Conservation (phyloP, 2,888 invertebrate species). For the Dolichopus griseipennis region DNA sequence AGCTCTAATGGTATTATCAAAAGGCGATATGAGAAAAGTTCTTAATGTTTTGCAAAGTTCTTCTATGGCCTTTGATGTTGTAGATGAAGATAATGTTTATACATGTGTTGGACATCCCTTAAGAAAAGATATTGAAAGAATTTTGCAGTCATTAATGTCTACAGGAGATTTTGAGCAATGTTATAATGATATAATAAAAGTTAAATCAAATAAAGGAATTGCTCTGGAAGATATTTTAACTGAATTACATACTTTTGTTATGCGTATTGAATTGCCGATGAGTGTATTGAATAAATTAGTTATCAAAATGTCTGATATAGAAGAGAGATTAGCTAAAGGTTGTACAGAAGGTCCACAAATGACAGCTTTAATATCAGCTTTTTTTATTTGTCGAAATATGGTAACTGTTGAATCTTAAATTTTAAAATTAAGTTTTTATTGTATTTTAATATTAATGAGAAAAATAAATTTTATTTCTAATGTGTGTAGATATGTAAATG, state of each 20-base stretch:
- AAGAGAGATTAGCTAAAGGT: conserved; percentile 75
- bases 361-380: conserved; percentile 79
- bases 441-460: too few species aligned
- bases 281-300: conserved; percentile 67
- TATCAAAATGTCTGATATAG: conserved; percentile 82
- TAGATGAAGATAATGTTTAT: conserved; percentile 85
- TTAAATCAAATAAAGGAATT: conserved; percentile 82
- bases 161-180: conserved; percentile 34
- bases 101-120: conserved; percentile 95
- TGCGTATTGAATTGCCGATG: conserved; percentile 80
- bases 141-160: conserved; percentile 68
- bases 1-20: conserved; percentile 79
- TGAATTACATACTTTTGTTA: conserved; percentile 78
- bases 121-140: conserved; percentile 76
- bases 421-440: too few species aligned
- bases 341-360: conserved; percentile 86
- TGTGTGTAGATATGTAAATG: too few species aligned
- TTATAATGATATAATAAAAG: conserved; percentile 53
- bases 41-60: conserved; percentile 95
- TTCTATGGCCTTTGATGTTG: conserved; percentile 80
- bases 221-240: conserved; percentile 89
- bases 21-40: conserved; percentile 97
- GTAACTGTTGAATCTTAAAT: conserved; percentile 32
- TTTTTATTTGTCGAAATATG: conserved; percentile 63
- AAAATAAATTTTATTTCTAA: too few species aligned